Conservation (phyloP, 53 echinoderm and acorn worm species). For the Crossaster papposus region DNA sequence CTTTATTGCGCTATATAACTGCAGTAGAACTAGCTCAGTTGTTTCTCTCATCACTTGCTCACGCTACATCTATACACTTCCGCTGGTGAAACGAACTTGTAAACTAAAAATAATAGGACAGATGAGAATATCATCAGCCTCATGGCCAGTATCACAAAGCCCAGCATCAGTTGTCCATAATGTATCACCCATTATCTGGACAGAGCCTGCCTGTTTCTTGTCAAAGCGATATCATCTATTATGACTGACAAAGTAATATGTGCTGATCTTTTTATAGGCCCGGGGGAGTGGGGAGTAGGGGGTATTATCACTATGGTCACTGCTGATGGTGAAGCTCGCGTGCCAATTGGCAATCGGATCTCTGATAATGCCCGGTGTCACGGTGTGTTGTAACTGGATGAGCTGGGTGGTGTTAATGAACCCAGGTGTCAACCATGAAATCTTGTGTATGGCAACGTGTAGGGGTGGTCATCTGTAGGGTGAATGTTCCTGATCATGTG, state of each 20-base stretch:
- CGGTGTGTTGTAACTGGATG: conserved; percentile 22
- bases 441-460: conserved; percentile 17
- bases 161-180: background rate
- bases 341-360: conserved; percentile 47
- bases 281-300: background rate
- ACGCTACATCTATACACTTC: background rate
- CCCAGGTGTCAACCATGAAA: background rate
- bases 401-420: conserved; percentile 18
- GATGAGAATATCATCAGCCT: conserved; percentile 8
- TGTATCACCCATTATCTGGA: background rate
- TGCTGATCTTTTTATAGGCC: conserved; percentile 45
- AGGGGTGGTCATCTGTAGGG: background rate
- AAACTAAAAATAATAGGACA: background rate
- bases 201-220: conserved; percentile 20
- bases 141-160: background rate
- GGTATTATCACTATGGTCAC: conserved; percentile 24
- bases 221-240: conserved; percentile 34
- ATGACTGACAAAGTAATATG: conserved; percentile 44
- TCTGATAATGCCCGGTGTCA: conserved; percentile 2
- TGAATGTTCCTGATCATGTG: conserved; percentile 22
- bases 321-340: background rate
- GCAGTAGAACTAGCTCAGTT: background rate
- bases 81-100: background rate
- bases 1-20: background rate
- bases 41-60: background rate